A percentile compares a stretch with the other conserved stretches of the same genome.
phyloP scores from a whole-genome alignment of 2,888 invertebrate species.

The Salpingus planirostris region DNA sequence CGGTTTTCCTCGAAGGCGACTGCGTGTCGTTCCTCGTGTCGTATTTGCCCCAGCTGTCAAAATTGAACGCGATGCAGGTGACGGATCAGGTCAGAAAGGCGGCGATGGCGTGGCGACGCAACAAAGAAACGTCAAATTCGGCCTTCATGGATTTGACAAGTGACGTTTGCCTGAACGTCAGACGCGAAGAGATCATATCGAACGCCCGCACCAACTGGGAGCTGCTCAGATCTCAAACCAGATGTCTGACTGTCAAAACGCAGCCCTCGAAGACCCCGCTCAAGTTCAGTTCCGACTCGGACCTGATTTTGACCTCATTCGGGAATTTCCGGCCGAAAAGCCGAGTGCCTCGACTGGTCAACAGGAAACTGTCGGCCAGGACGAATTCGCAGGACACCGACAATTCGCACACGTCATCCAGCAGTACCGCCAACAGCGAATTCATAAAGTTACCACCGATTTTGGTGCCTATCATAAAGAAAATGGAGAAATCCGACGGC shows the following conservation, averaged over 20 bases:
- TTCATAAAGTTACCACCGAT: constrained; percentile 60
- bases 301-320: constrained; percentile 40
- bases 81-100: constrained; percentile 70
- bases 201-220: constrained; percentile 86
- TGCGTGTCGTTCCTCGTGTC: constrained; percentile 76
- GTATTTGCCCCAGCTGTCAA: constrained; percentile 63
- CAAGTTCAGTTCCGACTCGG: constrained; percentile 34
- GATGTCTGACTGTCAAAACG: constrained; percentile 43
- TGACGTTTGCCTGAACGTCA: constrained; percentile 49
- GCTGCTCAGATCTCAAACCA: constrained; percentile 57
- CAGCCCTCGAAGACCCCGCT: constrained; percentile 13
- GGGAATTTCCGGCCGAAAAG: constrained; percentile 41
- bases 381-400: constrained; percentile 51
- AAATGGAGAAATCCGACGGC: constrained; percentile 42
- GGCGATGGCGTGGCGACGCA: constrained; percentile 71
- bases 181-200: constrained; percentile 75
- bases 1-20: constrained; percentile 70
- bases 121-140: constrained; percentile 64
- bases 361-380: constrained; percentile 43
- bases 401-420: constrained; percentile 51
- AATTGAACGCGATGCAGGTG: constrained; percentile 69
- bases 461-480: constrained; percentile 58
- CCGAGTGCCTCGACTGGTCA: constrained; percentile 35
- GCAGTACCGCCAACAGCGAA: constrained; percentile 45
- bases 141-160: constrained; percentile 55